Evolutionary conservation across 2,113 vertebrate genomes (phyloP), one percentile per base, ranked within the genome.

Genomic region (Gadus macrocephalus): DNA sequence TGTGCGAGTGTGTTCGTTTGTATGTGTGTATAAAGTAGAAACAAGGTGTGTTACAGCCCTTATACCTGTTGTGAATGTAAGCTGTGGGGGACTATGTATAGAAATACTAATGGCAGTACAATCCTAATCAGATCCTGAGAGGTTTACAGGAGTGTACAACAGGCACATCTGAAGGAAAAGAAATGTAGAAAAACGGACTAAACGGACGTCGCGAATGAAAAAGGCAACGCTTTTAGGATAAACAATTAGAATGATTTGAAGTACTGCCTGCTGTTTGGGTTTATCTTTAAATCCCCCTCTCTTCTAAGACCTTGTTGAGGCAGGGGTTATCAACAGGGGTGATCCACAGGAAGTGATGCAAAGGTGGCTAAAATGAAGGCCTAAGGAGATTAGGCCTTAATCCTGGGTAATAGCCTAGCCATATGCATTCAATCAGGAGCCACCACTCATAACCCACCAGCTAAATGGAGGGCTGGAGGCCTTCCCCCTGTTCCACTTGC

Each of bases 361-460:
- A 87, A 60, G 67, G 35, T 25, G 42, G 70, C 62, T 80, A 69
- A 84, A 0, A 78, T 63, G 69, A 69, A 67, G 62, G 25, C 15
- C 68, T 75, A 70, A 78, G 59, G 65, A 78, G 84, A 87, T 88
- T 88, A 87, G 77, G 62, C 70, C 71, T 3, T 89, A 90, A 90
- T 88, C 89, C 62, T 15, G 2, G 16, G 78, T 85, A 88, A 84
- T 77, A 86, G 75, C 67, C 31, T 63, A 62, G 31, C 74, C 82
- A 78, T 86, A 79, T 82, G 85, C 78, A 83, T 76, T 67, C 28
- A 74, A 64, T 73, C 71, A 71, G 70, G 63, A 80, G 71, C 76
- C 72, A 77, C 71, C 80, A 76, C 73, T 73, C 63, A 55, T 62
- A 81, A 78, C 77, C 49, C 63, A 65, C 62, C 53, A 49, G 16